phyloP scores from a whole-genome alignment of 2,888 invertebrate species.

The Atethmia centrago region DNA sequence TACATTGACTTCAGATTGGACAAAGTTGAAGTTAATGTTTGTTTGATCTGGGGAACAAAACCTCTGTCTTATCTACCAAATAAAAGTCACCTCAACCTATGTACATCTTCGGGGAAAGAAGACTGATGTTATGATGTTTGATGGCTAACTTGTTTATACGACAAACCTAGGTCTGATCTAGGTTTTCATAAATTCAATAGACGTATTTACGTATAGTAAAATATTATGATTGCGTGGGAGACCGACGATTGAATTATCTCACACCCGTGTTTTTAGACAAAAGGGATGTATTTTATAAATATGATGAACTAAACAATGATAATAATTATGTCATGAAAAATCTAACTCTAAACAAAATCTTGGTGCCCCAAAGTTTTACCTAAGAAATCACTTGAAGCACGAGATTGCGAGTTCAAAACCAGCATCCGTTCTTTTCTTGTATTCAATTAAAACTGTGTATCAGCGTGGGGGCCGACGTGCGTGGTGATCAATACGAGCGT shows the following conservation, averaged over 20 bases:
- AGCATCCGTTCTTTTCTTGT: neutral
- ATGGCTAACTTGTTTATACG: too few species aligned
- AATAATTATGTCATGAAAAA: neutral
- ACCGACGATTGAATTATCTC: neutral
- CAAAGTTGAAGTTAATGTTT: neutral
- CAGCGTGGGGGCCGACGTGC: neutral
- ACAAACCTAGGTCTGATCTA: neutral
- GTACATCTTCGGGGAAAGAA: neutral
- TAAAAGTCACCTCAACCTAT: neutral
- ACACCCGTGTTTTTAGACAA: neutral
- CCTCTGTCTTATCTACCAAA: too few species aligned
- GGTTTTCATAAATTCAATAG: neutral
- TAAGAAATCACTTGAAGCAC: neutral
- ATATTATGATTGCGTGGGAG: slow-evolving; percentile 12
- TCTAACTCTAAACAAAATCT: neutral
- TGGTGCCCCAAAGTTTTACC: neutral
- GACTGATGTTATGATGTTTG: neutral
- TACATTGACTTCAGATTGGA: neutral
- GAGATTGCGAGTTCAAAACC: neutral
- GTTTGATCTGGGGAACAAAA: too few species aligned
- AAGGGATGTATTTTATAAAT: slow-evolving; percentile 15
- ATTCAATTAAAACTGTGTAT: neutral
- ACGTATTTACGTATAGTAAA: neutral
- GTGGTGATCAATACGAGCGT: neutral
- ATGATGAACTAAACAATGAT: neutral